Evolutionary conservation across 2,797 vertebrate species (phyloP).

Genomic region (Cottoperca gobio): DNA sequence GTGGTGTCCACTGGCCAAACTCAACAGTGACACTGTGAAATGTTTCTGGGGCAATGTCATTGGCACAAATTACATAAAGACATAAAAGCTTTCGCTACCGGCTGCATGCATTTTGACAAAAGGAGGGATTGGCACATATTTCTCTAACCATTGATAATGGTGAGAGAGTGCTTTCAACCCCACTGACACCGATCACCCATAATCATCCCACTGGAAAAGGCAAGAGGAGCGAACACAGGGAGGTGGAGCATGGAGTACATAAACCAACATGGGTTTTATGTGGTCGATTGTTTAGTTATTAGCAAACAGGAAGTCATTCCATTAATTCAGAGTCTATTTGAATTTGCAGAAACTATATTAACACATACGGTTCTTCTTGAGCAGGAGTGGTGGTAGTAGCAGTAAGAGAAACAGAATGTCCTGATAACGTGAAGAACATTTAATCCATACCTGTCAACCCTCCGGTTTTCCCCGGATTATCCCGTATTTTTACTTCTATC

Average conservation of each 20-base stretch:
- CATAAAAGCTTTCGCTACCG: slow-evolving; percentile 65
- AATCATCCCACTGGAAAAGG: slow-evolving; percentile 25
- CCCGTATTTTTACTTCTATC: too few relatives aligned
- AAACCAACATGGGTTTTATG: too few relatives aligned
- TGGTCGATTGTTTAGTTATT: slow-evolving; percentile 22
- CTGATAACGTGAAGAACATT: background rate
- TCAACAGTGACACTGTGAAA: slow-evolving; percentile 38
- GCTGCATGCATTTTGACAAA: slow-evolving; percentile 56
- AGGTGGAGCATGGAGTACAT: slow-evolving; percentile 23
- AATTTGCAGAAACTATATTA: slow-evolving; percentile 22
- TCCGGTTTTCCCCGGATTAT: too few relatives aligned
- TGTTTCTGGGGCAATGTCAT: slow-evolving; percentile 61
- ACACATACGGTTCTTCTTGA: slow-evolving; percentile 12
- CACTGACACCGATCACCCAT: slow-evolving; percentile 26
- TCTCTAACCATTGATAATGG: slow-evolving; percentile 58
- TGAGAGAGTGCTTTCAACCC: slow-evolving; percentile 57
- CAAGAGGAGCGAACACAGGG: slow-evolving; percentile 10
- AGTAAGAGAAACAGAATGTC: background rate
- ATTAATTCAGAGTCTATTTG: too few relatives aligned
- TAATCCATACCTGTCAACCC: too few relatives aligned
- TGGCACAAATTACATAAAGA: slow-evolving; percentile 62
- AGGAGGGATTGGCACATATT: slow-evolving; percentile 56
- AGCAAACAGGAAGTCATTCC: slow-evolving; percentile 8
- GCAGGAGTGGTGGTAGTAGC: background rate
- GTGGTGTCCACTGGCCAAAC: slow-evolving; percentile 28